Base-by-base conservation (phyloP, 2,113 vertebrate genomes). In the Bos indicus region DNA sequence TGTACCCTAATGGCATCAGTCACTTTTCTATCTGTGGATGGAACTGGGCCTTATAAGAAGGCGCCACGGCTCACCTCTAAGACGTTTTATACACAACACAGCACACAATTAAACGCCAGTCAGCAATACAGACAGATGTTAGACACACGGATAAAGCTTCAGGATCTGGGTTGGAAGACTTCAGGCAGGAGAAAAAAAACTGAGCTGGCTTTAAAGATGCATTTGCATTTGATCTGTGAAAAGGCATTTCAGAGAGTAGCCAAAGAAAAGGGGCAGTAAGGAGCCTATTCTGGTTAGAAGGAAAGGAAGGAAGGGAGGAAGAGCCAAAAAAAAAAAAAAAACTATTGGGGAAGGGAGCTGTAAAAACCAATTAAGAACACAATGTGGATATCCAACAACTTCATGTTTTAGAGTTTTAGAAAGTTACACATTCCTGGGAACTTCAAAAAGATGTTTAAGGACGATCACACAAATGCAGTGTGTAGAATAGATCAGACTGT, bases 1-100 rank as follows among this genome's bases (percentile, higher is more conserved):
- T 7, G 52, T 0, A 3, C 21, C 33, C 11, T 52, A 7, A 19
- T 3, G 9, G 26, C n/a, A 3, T 7, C 12, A 5, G 40, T n/a
- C 43, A 80, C 19, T 17, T 5, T n/a, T 26, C 13, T 54, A 23
- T 64, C 62, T 48, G 14, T 10, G 11, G 46, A 40, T 60, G 59
- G 30, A 1, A 21, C 8, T n/a, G 1, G 46, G 85, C 80, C 83
- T 62, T 94, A 40, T 51, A 15, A 21, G 1, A 93, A 56, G 13
- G 33, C 0, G 1, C 3, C 25, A 28, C 14, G 23, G 19, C 83
- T 85, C 52, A 30, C 25, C 78, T 81, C 82, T 83, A 21, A 80
- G n/a, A 88, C 19, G 11, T n/a, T 84, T 81, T 83, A 43, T 57
- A 93, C 36, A 81, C 16, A 60, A 60, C 9, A 36, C 0, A 36